Evolutionary conservation across 2,888 invertebrate species (phyloP).

Genomic region (Phaonia tiefii): DNA sequence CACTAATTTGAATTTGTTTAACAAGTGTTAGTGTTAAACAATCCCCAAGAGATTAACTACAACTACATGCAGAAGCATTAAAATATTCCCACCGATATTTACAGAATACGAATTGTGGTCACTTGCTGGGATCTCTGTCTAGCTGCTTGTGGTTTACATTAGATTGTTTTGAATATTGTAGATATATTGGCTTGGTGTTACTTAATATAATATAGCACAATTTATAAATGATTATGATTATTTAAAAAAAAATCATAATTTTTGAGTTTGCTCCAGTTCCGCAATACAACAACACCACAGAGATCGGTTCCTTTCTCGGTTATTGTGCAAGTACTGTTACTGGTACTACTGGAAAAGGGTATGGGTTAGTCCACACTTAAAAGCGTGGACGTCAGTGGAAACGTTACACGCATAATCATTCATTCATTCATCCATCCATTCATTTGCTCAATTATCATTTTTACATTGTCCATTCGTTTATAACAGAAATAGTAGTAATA

Average conservation of each 20-base stretch:
- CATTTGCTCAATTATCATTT: constrained; percentile 6
- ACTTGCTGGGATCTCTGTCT: not conserved
- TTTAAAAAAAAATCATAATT: no score
- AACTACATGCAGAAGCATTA: not conserved
- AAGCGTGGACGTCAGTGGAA: constrained; percentile 13
- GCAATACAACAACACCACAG: constrained; percentile 49
- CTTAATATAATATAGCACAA: constrained; percentile 31
- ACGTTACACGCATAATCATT: constrained; percentile 14
- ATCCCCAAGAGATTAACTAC: constrained; percentile 31
- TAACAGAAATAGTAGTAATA: constrained; percentile 12
- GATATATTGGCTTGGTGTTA: constrained; percentile 42
- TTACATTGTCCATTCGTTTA: constrained; percentile 12
- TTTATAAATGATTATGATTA: no score
- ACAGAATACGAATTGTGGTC: constrained; percentile 19
- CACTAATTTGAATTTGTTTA: constrained; percentile 57
- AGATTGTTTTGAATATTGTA: constrained; percentile 49
- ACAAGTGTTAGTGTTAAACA: constrained; percentile 46
- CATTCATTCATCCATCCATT: constrained; percentile 8
- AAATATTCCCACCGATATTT: constrained; percentile 65
- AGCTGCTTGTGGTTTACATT: constrained; percentile 19
- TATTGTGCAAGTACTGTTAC: not conserved
- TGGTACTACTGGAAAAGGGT: constrained; percentile 4
- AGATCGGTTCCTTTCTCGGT: constrained; percentile 33
- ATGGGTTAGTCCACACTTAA: not conserved
- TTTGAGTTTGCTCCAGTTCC: constrained; percentile 58